A percentile compares a stretch with the other conserved stretches of the same genome.
These are phyloP conservation scores for Acyrthosiphon pisum DNA, from an alignment of 1,140 invertebrate species.

Conservation along the genomic window DNA sequence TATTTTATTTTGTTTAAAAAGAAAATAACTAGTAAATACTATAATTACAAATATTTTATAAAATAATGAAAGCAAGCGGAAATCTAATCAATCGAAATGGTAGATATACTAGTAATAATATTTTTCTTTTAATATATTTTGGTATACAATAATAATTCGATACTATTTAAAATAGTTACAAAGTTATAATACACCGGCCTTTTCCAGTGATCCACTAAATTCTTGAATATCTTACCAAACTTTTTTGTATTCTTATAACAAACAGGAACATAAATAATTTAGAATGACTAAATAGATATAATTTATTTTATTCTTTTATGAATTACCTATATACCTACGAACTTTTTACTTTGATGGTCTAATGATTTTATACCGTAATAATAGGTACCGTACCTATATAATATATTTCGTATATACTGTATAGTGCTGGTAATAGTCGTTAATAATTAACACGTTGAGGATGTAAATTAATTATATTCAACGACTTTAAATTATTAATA, in stretches of 20 bases:
- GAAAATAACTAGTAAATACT: not conserved
- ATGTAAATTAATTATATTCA: constrained; percentile 20
- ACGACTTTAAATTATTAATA: not conserved
- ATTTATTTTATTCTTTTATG: not conserved
- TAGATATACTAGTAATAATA: too few species aligned
- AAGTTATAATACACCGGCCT: too few species aligned
- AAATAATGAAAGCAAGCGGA: not conserved
- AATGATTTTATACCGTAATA: not conserved
- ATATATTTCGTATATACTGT: not conserved
- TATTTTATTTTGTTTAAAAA: not conserved
- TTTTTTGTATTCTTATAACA: too few species aligned
- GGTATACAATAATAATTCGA: not conserved
- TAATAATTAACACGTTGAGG: constrained; percentile 1
- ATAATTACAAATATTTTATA: not conserved
- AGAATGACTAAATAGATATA: not conserved
- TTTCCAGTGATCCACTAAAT: too few species aligned
- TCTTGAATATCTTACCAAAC: too few species aligned
- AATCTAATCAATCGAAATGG: too few species aligned
- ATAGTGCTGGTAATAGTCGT: not conserved
- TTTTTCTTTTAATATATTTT: too few species aligned
- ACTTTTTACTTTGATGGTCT: not conserved
- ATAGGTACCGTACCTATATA: not conserved
- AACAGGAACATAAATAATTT: not conserved
- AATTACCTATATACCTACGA: not conserved
- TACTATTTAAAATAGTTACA: not conserved